Percentiles rank a stretch among this genome's conserved stretches.
Conservation (phyloP, 2,888 invertebrate species). For the Chrysolina americana region DNA sequence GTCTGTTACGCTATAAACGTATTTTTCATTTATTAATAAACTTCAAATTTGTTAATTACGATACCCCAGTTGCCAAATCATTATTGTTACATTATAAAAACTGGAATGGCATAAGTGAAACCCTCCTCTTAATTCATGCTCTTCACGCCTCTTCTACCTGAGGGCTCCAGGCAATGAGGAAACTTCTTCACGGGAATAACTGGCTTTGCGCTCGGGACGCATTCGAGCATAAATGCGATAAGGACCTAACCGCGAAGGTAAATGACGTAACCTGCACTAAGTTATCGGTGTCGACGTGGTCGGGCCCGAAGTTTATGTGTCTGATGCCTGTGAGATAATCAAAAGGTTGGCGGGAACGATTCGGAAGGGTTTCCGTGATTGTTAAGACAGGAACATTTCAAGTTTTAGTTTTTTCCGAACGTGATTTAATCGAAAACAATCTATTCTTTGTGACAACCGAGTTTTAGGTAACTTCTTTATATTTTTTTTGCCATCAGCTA, state of each 20-base stretch:
- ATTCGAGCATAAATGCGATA: conserved; percentile 68
- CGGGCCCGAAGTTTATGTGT: conserved; percentile 20
- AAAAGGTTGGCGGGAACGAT: conserved; percentile 2
- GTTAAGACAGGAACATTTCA: background rate
- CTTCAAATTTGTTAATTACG: too few relatives aligned
- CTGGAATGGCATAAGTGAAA: background rate
- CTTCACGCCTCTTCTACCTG: conserved; percentile 58
- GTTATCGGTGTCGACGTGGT: conserved; percentile 38
- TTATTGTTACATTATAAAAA: background rate
- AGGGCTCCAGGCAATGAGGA: conserved; percentile 60
- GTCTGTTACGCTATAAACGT: too few relatives aligned
- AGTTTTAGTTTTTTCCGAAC: background rate
- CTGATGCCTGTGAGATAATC: conserved; percentile 16
- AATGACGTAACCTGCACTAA: conserved; percentile 55
- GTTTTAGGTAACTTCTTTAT: too few relatives aligned
- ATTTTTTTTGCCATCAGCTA: too few relatives aligned
- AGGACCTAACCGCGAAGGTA: conserved; percentile 64
- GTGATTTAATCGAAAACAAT: too few relatives aligned
- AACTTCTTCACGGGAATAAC: conserved; percentile 62
- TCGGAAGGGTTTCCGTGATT: conserved; percentile 3
- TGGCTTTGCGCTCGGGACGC: conserved; percentile 61
- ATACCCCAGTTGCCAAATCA: too few relatives aligned
- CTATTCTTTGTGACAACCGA: too few relatives aligned
- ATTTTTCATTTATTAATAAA: too few relatives aligned
- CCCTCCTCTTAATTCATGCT: conserved; percentile 3